Conservation (phyloP, 2,797 vertebrate genomes). For the Chloroceryle amazona region DNA sequence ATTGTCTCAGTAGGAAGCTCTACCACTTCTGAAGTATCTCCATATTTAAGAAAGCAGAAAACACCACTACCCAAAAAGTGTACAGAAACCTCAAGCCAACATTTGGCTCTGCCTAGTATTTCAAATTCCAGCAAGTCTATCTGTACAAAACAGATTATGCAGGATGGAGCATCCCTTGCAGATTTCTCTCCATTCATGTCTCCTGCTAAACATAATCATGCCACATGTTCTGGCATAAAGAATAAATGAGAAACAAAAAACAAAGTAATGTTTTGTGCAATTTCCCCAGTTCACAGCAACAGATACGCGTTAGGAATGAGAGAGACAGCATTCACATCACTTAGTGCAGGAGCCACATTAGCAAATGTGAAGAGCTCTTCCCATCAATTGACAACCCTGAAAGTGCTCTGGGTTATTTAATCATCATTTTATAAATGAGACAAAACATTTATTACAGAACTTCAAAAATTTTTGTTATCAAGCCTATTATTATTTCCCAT, state of each 20-base stretch:
- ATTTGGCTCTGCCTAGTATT: neutral
- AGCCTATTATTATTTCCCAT: neutral
- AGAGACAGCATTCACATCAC: neutral
- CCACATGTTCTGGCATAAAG: neutral
- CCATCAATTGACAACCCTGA: neutral
- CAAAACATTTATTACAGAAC: neutral
- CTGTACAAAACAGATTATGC: neutral
- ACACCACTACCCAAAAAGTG: neutral
- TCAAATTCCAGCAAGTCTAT: neutral
- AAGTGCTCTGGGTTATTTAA: neutral
- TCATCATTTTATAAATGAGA: neutral
- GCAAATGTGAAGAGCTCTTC: neutral
- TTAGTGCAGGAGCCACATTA: neutral
- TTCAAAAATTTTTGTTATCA: neutral
- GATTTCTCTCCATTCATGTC: neutral
- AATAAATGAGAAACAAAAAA: slow-evolving; percentile 10
- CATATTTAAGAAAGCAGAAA: neutral
- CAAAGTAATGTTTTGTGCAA: neutral
- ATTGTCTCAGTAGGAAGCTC: neutral
- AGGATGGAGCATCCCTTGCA: neutral
- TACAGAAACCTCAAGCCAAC: neutral
- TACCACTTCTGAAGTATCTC: neutral
- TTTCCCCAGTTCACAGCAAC: neutral
- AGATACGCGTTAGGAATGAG: neutral
- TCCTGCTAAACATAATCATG: neutral